These are phyloP conservation scores for Hydrolagus affinis DNA, from an alignment of 2,113 vertebrate genomes.

Conservation along the genomic window DNA sequence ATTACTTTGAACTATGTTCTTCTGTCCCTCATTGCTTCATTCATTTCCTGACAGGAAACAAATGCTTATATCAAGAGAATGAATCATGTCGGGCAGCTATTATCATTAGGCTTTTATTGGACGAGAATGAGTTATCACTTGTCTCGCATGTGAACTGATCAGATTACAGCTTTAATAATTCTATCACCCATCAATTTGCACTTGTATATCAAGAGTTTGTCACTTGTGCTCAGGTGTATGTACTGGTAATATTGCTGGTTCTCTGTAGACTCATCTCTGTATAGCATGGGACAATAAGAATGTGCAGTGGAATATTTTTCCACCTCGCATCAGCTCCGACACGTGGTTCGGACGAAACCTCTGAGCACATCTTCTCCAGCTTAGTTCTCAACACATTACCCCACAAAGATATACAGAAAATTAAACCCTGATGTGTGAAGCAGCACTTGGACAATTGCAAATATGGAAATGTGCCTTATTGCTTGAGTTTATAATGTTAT, in stretches of 20 bases:
- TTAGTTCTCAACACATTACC: not conserved
- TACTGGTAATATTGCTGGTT: not conserved
- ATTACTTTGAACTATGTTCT: not conserved
- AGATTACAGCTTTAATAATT: not conserved
- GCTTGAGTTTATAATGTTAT: no score
- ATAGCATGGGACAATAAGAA: not conserved
- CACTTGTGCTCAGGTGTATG: not conserved
- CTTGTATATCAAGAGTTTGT: constrained; percentile 14
- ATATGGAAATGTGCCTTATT: no score
- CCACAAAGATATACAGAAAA: no score
- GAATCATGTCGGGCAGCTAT: not conserved
- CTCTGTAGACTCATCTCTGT: not conserved
- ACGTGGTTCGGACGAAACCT: not conserved
- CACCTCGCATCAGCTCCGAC: not conserved
- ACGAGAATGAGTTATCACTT: not conserved
- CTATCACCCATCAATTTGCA: constrained; percentile 9
- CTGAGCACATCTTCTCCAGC: not conserved
- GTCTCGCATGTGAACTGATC: not conserved
- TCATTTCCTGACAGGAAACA: not conserved
- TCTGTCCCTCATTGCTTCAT: not conserved
- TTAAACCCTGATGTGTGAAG: no score
- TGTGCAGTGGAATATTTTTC: constrained; percentile 3
- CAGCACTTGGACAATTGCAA: no score
- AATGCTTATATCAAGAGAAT: not conserved
- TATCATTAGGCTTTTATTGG: not conserved